These are phyloP conservation scores for Patella pellucida DNA, from an alignment of 2,888 invertebrate species.

Conservation along the genomic window DNA sequence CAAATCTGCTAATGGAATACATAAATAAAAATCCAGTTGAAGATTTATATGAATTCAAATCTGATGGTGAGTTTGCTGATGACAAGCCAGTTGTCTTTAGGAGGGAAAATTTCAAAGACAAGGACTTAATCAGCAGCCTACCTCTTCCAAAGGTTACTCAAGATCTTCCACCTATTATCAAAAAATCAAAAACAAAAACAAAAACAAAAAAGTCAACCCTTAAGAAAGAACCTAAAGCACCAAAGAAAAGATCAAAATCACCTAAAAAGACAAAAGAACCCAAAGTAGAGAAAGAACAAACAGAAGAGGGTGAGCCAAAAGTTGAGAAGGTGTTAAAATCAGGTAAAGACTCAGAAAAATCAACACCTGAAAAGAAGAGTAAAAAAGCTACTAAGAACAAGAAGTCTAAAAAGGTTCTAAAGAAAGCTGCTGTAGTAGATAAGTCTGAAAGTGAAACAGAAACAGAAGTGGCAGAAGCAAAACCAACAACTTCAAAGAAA, in stretches of 20 bases:
- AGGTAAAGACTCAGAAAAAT: constrained; percentile 3
- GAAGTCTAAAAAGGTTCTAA: constrained; percentile 23
- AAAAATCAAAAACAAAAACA: constrained; percentile 21
- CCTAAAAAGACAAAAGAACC: constrained; percentile 11
- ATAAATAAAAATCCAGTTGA: constrained; percentile 17
- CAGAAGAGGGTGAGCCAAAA: neutral
- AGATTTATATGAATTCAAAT: constrained; percentile 62
- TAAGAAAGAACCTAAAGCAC: constrained; percentile 25
- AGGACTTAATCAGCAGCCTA: constrained; percentile 15
- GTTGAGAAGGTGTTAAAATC: neutral
- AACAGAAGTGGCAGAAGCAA: neutral
- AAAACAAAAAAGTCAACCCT: constrained; percentile 28
- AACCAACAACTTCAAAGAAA: constrained; percentile 7
- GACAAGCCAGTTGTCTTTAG: constrained; percentile 39
- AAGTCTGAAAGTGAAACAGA: constrained; percentile 1
- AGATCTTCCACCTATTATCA: constrained; percentile 23
- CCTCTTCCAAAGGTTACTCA: constrained; percentile 34
- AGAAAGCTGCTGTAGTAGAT: constrained; percentile 16
- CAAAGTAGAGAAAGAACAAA: constrained; percentile 1
- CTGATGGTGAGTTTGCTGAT: constrained; percentile 58
- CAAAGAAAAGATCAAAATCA: constrained; percentile 26
- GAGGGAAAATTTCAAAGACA: constrained; percentile 25
- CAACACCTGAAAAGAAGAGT: constrained; percentile 27
- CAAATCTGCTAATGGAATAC: neutral
- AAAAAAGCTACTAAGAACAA: constrained; percentile 25